Evolutionary conservation across 2,113 vertebrate species (phyloP), one percentile per base, ranked within the genome.

Genomic region (Montifringilla adamsi): DNA sequence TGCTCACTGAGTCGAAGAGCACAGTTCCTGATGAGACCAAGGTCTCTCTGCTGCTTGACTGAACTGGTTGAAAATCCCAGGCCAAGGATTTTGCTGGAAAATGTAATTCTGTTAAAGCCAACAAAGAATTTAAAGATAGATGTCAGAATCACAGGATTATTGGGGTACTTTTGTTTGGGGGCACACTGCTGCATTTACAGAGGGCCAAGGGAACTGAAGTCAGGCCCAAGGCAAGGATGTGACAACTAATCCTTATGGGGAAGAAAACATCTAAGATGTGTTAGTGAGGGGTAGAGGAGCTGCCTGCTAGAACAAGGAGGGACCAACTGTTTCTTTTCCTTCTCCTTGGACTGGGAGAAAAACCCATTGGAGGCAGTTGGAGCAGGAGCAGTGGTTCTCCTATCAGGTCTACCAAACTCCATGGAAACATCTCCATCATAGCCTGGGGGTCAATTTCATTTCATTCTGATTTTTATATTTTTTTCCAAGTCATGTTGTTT

Each of bases 21-120:
- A 46, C 15, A 16, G 24, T 37, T 76, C 50, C 62, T 60, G 39
- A 28, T 1, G 2, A 72, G 47, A 63, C 47, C 0, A 0, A 83
- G 30, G 37, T 69, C 37, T 85, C 58, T 33, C 10, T 41, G 31
- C 72, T 41, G 31, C 63, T 76, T 94, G 63, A 56, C 53, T 83
- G 72, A 84, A 64, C 49, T 28, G 33, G 24, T 27, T 73, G 68
- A 86, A 86, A 86, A 62, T 60, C 33, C 44, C 1, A 22, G 60
- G 43, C 62, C 47, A 73, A 69, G 27, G n/a, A 67, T 49, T 77
- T 86, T 60, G 20, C n/a, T 49, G 22, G 59, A 84, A 91, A 66
- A 58, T 1, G 1, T 75, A n/a, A 43, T 78, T 89, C 68, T 63
- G 20, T 55, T 46, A 80, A 77, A 92, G 37, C 39, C 1, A 3